A percentile compares a stretch with the other conserved stretches of the same genome.
phyloP scores from a whole-genome alignment of 2,888 invertebrate species.

The Sminthurinus aureus region DNA sequence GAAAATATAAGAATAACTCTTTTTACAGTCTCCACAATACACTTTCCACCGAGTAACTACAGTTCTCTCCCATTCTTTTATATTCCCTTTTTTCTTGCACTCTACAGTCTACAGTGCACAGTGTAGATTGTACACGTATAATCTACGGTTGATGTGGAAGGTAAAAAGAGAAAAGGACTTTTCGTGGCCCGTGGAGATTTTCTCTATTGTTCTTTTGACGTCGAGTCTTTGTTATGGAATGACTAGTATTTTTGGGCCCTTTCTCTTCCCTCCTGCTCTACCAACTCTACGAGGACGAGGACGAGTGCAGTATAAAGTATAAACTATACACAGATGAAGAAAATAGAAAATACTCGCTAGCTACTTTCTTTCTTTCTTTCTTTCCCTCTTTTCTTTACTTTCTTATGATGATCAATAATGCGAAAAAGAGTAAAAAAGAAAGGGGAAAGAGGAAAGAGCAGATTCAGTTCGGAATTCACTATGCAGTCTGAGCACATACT shows the following conservation, averaged over 20 bases:
- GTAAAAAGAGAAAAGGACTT: constrained; percentile 31
- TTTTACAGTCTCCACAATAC: no score
- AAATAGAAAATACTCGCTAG: constrained; percentile 43
- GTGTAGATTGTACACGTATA: no score
- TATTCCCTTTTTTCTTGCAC: not conserved
- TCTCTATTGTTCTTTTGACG: constrained; percentile 41
- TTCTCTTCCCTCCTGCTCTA: not conserved
- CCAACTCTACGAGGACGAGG: no score
- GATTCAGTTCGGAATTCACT: not conserved
- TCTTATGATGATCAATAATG: constrained; percentile 52
- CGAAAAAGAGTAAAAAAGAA: constrained; percentile 44
- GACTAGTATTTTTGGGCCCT: constrained; percentile 14
- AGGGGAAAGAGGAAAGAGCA: constrained; percentile 16
- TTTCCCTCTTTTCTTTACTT: no score
- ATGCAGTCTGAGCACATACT: constrained; percentile 43
- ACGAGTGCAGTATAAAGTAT: no score
- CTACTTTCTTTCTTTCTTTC: constrained; percentile 48
- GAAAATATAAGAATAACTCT: no score
- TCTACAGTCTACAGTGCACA: not conserved
- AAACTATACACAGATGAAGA: constrained; percentile 24
- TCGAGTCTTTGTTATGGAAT: constrained; percentile 39
- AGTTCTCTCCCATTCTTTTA: not conserved
- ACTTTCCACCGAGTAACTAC: no score
- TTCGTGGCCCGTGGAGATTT: constrained; percentile 39
- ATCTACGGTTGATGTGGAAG: constrained; percentile 7